Evolutionary conservation across 2,888 invertebrate species (phyloP).

Genomic region (Junonia oenone): DNA sequence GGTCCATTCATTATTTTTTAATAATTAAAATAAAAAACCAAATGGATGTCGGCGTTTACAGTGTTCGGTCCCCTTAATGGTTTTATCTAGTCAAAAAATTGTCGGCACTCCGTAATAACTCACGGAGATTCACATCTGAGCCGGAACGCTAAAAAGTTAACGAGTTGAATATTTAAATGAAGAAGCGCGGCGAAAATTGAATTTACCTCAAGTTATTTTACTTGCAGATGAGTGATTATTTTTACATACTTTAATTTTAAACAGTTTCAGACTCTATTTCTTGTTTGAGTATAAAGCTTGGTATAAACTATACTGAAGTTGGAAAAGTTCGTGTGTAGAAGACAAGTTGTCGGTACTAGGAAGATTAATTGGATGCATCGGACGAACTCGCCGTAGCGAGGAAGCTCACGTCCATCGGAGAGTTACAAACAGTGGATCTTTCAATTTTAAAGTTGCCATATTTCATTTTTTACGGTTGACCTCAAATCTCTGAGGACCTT

Average conservation of each 20-base stretch:
- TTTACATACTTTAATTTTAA: conserved; percentile 15
- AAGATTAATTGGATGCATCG: conserved; percentile 15
- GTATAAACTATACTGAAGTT: conserved; percentile 2
- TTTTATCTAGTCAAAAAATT: conserved; percentile 42
- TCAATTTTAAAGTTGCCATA: conserved; percentile 11
- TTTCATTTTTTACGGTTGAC: conserved; percentile 20
- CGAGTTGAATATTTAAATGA: conserved; percentile 29
- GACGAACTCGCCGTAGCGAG: conserved; percentile 2
- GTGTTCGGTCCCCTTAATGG: too few species aligned
- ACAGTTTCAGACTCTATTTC: conserved; percentile 5
- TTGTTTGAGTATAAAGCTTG: conserved; percentile 1
- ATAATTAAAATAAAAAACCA: too few species aligned
- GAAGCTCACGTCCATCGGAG: neutral
- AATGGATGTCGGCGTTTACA: too few species aligned
- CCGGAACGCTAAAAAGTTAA: conserved; percentile 25
- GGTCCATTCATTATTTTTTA: too few species aligned
- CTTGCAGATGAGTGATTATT: conserved; percentile 35
- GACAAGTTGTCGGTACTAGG: conserved; percentile 3
- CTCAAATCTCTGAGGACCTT: conserved; percentile 21
- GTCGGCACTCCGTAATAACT: conserved; percentile 36
- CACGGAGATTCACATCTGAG: conserved; percentile 30
- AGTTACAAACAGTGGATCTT: conserved; percentile 3
- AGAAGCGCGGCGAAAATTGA: conserved; percentile 23
- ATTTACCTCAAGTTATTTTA: conserved; percentile 36
- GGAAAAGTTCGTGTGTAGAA: conserved; percentile 10